phyloP scores from a whole-genome alignment of 2,888 invertebrate species.

The Thyatira batis region DNA sequence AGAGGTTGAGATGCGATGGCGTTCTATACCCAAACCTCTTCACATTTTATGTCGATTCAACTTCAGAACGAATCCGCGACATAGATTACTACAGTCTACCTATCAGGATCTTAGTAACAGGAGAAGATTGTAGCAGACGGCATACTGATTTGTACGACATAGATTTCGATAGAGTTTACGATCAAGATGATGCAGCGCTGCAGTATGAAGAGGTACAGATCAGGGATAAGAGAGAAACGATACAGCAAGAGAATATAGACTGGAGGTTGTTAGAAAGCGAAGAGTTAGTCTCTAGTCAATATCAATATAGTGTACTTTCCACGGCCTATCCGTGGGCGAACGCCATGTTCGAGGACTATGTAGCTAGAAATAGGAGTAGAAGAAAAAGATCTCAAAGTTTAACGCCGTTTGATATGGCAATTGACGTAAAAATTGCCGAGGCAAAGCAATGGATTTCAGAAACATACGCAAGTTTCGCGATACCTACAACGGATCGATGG shows the following conservation, averaged over 20 bases:
- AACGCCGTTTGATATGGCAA: conserved; percentile 81
- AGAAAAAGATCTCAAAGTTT: conserved; percentile 72
- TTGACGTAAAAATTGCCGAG: conserved; percentile 86
- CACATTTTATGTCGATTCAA: conserved; percentile 93
- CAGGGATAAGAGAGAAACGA: conserved; percentile 67
- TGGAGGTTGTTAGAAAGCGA: conserved; percentile 74
- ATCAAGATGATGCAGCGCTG: conserved; percentile 71
- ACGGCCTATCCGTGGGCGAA: conserved; percentile 81
- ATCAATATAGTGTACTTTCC: conserved; percentile 73
- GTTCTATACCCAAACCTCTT: conserved; percentile 92
- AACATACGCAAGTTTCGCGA: conserved; percentile 93
- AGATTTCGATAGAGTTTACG: conserved; percentile 82
- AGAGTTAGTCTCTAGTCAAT: conserved; percentile 75
- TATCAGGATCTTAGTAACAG: conserved; percentile 88
- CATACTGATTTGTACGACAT: conserved; percentile 83
- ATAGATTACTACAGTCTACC: conserved; percentile 93
- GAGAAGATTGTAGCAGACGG: conserved; percentile 86
- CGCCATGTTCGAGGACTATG: conserved; percentile 77
- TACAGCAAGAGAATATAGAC: conserved; percentile 64
- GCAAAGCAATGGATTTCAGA: conserved; percentile 94
- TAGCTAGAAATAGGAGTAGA: conserved; percentile 76
- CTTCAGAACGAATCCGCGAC: conserved; percentile 88
- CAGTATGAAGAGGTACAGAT: conserved; percentile 70
- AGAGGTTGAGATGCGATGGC: conserved; percentile 89
- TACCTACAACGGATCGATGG: conserved; percentile 91